Conservation (phyloP, 2,888 invertebrate species). For the Mimachlamys varia region DNA sequence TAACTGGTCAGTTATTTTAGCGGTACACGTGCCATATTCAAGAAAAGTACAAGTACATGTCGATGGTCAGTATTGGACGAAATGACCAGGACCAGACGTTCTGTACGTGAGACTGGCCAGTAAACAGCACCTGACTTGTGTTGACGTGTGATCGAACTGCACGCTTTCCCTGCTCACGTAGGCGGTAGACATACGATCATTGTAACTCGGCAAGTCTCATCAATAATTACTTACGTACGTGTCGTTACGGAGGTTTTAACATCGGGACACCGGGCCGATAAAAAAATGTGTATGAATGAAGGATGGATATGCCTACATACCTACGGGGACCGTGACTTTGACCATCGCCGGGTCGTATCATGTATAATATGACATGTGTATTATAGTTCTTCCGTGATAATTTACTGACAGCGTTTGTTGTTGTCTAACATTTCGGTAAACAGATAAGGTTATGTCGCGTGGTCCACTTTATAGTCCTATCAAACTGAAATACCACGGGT, state of each 20-base stretch:
- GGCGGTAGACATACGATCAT: not conserved
- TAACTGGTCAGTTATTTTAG: no score
- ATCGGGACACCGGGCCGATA: not conserved
- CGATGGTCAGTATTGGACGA: not conserved
- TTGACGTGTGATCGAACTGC: not conserved
- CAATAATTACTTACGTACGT: constrained; percentile 1
- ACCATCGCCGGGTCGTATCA: not conserved
- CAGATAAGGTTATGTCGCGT: not conserved
- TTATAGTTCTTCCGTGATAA: not conserved
- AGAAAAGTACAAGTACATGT: not conserved
- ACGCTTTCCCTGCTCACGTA: not conserved
- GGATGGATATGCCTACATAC: not conserved
- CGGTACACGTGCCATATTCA: no score
- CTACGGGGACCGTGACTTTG: no score
- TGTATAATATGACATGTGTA: not conserved
- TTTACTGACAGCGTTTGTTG: not conserved
- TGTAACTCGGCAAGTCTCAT: not conserved
- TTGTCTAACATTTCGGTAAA: no score
- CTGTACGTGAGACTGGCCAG: not conserved
- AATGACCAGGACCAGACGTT: not conserved
- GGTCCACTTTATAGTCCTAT: not conserved
- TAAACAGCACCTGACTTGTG: not conserved
- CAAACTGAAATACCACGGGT: not conserved
- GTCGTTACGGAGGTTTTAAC: not conserved
- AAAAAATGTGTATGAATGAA: not conserved